Conservation (phyloP, 1,140 invertebrate species). For the Periplaneta americana region DNA sequence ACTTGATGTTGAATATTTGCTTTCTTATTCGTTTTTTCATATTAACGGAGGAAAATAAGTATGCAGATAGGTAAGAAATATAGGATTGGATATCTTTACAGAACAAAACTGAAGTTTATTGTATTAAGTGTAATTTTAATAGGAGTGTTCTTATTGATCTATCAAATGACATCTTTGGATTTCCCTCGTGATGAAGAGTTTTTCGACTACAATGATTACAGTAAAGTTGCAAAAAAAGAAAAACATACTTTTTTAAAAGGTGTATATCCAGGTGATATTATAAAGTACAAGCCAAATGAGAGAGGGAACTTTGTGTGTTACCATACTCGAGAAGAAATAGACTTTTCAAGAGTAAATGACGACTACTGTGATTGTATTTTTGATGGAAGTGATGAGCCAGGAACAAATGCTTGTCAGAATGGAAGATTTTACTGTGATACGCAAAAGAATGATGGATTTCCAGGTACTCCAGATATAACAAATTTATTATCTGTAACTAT, state of each 20-base stretch:
- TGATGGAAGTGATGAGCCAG: slow-evolving; percentile 85
- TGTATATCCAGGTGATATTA: neutral
- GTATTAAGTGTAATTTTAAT: neutral
- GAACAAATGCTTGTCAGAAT: slow-evolving; percentile 81
- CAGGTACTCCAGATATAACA: neutral
- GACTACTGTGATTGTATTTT: slow-evolving; percentile 87
- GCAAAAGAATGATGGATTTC: slow-evolving; percentile 35
- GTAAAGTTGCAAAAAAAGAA: neutral
- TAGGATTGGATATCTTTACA: neutral
- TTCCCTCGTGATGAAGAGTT: neutral
- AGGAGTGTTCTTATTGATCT: neutral
- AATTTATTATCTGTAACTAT: too few relatives aligned
- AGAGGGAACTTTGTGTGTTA: slow-evolving; percentile 40
- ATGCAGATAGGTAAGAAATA: neutral
- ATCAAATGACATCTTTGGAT: neutral
- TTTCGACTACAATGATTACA: neutral
- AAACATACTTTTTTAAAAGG: neutral
- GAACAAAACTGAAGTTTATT: neutral
- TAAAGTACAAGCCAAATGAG: slow-evolving; percentile 32
- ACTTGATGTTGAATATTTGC: too few relatives aligned
- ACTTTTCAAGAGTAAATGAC: slow-evolving; percentile 76
- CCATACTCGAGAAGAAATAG: slow-evolving; percentile 33
- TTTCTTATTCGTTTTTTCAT: too few relatives aligned
- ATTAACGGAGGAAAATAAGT: neutral
- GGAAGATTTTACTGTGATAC: slow-evolving; percentile 72